A percentile compares a stretch with the other conserved stretches of the same genome.
Conservation (phyloP, 2,888 invertebrate genomes). For the Stenoptilia bipunctidactyla region DNA sequence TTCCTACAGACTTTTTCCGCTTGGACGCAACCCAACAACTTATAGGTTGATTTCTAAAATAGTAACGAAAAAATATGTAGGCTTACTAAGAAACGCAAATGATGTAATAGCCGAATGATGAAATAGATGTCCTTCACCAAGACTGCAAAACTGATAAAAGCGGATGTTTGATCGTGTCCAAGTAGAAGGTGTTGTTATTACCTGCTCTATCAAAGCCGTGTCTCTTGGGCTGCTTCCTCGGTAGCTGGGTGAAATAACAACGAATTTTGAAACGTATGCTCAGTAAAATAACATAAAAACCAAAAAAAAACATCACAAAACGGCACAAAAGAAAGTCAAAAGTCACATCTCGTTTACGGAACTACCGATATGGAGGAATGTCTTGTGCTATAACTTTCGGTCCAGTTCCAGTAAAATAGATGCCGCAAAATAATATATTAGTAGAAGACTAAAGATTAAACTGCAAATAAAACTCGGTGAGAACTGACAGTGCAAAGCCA, state of each 20-base stretch:
- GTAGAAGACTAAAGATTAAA: conserved; percentile 51
- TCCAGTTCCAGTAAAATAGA: conserved; percentile 33
- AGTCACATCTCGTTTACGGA: conserved; percentile 35
- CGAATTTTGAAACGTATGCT: conserved; percentile 64
- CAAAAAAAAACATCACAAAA: conserved; percentile 62
- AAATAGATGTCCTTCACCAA: conserved; percentile 26
- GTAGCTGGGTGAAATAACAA: conserved; percentile 72
- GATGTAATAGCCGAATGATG: conserved; percentile 2
- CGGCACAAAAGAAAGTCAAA: conserved; percentile 54
- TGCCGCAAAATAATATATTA: conserved; percentile 49
- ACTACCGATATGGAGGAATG: conserved; percentile 10
- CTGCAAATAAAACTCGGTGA: conserved; percentile 64
- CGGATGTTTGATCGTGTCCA: conserved; percentile 51
- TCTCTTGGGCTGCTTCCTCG: conserved; percentile 72
- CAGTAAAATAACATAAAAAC: conserved; percentile 62
- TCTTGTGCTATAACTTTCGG: conserved; percentile 8
- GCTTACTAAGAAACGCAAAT: not conserved
- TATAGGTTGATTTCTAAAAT: not conserved
- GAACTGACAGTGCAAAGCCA: conserved; percentile 58
- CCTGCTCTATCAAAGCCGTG: conserved; percentile 72
- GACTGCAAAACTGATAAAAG: conserved; percentile 7
- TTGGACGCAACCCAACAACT: conserved; percentile 60
- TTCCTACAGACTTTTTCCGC: conserved; percentile 49
- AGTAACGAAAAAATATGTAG: not conserved
- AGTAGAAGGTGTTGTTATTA: conserved; percentile 47